Evolutionary conservation across 64 coral and sea anemone genomes (phyloP).

Genomic region (Acropora tenuis): DNA sequence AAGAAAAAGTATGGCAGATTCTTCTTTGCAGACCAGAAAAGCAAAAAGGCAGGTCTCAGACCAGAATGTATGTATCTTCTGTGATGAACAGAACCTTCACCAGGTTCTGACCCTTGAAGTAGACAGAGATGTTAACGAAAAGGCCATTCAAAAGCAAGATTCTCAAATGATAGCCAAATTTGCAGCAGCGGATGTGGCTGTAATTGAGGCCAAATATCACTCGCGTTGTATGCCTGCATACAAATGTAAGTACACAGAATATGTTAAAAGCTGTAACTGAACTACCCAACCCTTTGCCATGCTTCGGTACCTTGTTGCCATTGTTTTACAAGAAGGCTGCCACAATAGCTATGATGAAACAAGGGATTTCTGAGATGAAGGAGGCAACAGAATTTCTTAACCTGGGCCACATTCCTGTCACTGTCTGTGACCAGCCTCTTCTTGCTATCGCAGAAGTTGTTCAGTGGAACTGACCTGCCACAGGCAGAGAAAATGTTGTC

Average conservation of each 20-base stretch:
- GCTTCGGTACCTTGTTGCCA: constrained; percentile 11
- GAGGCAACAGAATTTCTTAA: constrained; percentile 23
- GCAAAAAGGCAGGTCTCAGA: too few relatives aligned
- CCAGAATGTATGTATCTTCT: too few relatives aligned
- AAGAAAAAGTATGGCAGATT: too few relatives aligned
- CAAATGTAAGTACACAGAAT: too few relatives aligned
- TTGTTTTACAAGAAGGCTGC: constrained; percentile 32
- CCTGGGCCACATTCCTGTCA: constrained; percentile 17
- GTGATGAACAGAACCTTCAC: too few relatives aligned
- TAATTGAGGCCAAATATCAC: too few relatives aligned
- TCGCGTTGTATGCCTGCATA: too few relatives aligned
- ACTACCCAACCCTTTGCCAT: neutral
- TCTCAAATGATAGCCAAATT: too few relatives aligned
- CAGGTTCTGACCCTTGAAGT: neutral
- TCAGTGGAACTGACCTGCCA: constrained; percentile 12
- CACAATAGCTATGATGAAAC: constrained; percentile 24
- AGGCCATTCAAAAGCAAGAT: too few relatives aligned
- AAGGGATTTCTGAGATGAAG: constrained; percentile 5
- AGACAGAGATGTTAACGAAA: neutral
- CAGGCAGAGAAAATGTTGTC: neutral
- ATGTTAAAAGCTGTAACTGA: neutral
- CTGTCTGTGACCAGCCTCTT: neutral
- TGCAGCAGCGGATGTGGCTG: too few relatives aligned
- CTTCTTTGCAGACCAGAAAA: too few relatives aligned
- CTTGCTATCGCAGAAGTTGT: constrained; percentile 1